Conservation (phyloP, 2,113 vertebrate genomes). For the Isurus oxyrinchus region DNA sequence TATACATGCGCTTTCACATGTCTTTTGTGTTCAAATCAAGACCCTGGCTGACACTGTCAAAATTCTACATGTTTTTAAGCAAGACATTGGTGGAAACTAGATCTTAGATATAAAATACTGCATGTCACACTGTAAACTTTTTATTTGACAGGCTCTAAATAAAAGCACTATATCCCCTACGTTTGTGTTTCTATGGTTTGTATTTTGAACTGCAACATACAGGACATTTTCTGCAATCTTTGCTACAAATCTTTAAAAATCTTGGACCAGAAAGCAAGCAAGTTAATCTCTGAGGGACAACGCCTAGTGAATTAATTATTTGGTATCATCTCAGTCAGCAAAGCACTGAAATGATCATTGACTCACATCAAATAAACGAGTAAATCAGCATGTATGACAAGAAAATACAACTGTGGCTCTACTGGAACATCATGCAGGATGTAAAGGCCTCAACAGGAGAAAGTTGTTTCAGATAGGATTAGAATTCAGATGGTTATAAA, state of each 20-base stretch:
- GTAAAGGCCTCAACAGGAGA: background rate
- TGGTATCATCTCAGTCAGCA: background rate
- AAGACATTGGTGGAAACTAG: background rate
- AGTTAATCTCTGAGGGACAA: constrained; percentile 1
- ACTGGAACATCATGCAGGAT: background rate
- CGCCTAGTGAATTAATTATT: constrained; percentile 27
- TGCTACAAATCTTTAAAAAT: background rate
- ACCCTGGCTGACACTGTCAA: background rate
- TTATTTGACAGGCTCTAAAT: background rate
- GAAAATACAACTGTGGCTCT: background rate
- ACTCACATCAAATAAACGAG: constrained; percentile 10
- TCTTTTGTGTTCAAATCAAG: background rate
- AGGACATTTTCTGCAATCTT: constrained; percentile 6
- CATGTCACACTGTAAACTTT: background rate
- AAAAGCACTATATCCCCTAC: background rate
- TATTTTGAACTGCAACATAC: background rate
- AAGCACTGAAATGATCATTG: constrained; percentile 21
- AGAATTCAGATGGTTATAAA: background rate
- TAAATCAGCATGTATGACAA: constrained; percentile 25
- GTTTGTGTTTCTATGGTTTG: background rate
- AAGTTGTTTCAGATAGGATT: background rate
- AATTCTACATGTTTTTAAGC: background rate
- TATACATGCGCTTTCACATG: background rate
- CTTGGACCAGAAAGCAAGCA: background rate
- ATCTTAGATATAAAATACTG: background rate